phyloP scores from a whole-genome alignment of 92 coral and sea anemone genomes.

The Palythoa grandiflora region DNA sequence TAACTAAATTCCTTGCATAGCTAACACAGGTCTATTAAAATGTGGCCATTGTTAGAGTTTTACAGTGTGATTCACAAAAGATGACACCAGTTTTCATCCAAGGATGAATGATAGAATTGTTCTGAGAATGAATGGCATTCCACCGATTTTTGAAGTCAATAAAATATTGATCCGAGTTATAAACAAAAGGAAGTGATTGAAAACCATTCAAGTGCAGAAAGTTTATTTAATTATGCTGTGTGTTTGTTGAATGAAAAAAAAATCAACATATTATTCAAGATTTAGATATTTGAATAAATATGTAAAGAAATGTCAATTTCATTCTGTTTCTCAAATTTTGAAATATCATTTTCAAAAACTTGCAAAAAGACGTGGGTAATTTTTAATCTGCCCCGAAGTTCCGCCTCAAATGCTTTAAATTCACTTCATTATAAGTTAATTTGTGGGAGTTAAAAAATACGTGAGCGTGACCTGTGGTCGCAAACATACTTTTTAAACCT shows the following conservation, averaged over 20 bases:
- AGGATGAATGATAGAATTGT: not conserved
- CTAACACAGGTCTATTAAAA: too few species aligned
- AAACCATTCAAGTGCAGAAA: conserved; percentile 21
- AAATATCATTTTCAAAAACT: not conserved
- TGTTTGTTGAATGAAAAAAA: not conserved
- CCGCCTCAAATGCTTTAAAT: conserved; percentile 21
- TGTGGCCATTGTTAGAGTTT: too few species aligned
- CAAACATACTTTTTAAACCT: not conserved
- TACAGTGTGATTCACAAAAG: too few species aligned
- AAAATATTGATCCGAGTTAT: not conserved
- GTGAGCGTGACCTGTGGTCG: not conserved
- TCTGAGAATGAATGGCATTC: not conserved
- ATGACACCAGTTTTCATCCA: not conserved
- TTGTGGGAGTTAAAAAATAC: not conserved
- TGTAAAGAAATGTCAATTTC: not conserved
- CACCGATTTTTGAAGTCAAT: not conserved
- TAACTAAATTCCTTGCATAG: too few species aligned
- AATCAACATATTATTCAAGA: not conserved
- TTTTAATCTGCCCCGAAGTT: not conserved
- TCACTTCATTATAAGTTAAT: not conserved
- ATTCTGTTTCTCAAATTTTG: not conserved
- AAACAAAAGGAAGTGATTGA: not conserved
- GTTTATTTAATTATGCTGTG: not conserved
- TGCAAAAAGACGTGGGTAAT: not conserved
- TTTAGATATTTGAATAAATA: not conserved